Evolutionary conservation across 2,113 vertebrate species (phyloP), one percentile per base, ranked within the genome.

Genomic region (Gnathonemus echidnorhynchus): DNA sequence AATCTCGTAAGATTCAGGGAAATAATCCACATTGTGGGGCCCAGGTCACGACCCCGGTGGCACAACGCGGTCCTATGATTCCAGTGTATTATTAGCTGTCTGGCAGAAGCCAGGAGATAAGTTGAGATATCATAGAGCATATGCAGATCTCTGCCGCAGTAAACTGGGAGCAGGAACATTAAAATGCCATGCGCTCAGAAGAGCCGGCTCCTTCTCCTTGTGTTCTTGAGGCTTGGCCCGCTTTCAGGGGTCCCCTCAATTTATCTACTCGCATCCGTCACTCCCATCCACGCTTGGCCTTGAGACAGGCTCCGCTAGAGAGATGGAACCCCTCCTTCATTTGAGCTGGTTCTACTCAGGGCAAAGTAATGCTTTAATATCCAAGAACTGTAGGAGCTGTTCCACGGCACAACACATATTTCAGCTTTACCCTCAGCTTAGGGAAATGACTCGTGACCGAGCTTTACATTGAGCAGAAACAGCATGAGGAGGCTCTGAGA

Each of bases 121-220:
- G 87, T 92, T 91, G 83, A 93, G 92, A 93, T 91, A 7, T 24
- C 24, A 56, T 56, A 56, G 53, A 92, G 35, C 85, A 83, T 91
- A 92, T 89, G 91, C 91, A 19, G 91, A 86, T 94, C 90, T 74
- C 87, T 0, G 39, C 90, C 87, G 92, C 92, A 89, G 77, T 95
- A 94, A 95, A 94, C 93, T 91, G 90, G 93, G 94, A 96, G 88
- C 94, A 94, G 92, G 91, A 85, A n/a, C 17, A 83, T 85, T 62
- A 84, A 88, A 48, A 84, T n/a, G 70, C 87, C 42, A 52, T 62
- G 45, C 6, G 39, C 52, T 88, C 52, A 5, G 46, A 84, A 88
- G 24, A 66, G 48, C 48, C 62, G 48, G 66, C 35, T 58, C 87
- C 21, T 88, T 46, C 39, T 27, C 39, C 58, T 19, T 56, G 45